Conservation (phyloP, 1,140 invertebrate species). For the Latrodectus geometricus region DNA sequence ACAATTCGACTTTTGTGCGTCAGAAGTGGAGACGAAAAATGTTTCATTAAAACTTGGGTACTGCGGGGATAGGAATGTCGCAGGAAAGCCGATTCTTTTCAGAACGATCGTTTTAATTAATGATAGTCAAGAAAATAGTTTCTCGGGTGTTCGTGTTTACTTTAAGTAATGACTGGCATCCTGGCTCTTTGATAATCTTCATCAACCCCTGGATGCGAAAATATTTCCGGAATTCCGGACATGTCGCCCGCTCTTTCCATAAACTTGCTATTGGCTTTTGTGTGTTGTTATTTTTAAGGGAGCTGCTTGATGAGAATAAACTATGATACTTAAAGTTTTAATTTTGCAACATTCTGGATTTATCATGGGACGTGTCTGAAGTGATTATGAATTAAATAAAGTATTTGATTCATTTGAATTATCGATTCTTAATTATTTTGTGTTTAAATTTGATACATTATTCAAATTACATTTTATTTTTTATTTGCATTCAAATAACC, state of each 20-base stretch:
- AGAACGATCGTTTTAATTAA: constrained; percentile 52
- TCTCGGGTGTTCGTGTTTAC: constrained; percentile 35
- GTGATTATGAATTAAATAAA: no score
- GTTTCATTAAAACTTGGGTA: constrained; percentile 35
- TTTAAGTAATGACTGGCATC: constrained; percentile 45
- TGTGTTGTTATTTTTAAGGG: background rate
- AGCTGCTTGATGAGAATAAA: background rate
- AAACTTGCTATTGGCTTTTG: constrained; percentile 46
- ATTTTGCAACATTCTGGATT: no score
- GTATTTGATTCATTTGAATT: no score
- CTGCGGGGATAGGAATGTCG: constrained; percentile 34
- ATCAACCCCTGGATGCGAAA: constrained; percentile 21
- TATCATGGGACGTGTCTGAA: no score
- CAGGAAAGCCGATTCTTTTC: constrained; percentile 45
- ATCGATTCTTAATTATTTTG: no score
- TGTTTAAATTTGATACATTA: no score
- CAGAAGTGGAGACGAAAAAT: constrained; percentile 23
- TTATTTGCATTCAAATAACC: no score
- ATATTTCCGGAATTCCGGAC: constrained; percentile 49
- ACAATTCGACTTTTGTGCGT: constrained; percentile 1
- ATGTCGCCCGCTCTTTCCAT: background rate
- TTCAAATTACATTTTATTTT: no score
- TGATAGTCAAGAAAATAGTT: constrained; percentile 51
- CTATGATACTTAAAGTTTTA: background rate
- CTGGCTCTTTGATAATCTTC: constrained; percentile 52